These are phyloP conservation scores for Tyria jacobaeae DNA, from an alignment of 2,888 invertebrate genomes.

Conservation along the genomic window DNA sequence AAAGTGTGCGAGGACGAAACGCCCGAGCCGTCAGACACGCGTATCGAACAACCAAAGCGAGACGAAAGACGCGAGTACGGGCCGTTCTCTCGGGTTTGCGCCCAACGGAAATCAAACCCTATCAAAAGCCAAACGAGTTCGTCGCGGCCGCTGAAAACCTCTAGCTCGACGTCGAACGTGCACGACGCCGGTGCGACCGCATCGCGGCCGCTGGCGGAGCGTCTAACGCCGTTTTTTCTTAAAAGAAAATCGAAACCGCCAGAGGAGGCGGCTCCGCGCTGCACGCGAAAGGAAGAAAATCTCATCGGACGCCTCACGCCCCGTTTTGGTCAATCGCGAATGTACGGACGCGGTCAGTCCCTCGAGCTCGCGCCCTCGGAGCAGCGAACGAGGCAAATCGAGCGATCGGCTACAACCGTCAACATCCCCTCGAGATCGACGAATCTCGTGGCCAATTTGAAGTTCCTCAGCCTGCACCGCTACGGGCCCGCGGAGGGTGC, in stretches of 20 bases:
- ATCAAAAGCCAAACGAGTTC: slow-evolving; percentile 69
- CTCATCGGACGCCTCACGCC: slow-evolving; percentile 79
- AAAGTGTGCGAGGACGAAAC: slow-evolving; percentile 77
- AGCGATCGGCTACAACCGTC: slow-evolving; percentile 78
- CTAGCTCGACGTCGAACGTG: slow-evolving; percentile 80
- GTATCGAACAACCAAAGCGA: slow-evolving; percentile 29
- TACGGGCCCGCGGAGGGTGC: slow-evolving; percentile 65
- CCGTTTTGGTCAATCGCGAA: slow-evolving; percentile 79
- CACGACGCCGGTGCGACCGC: slow-evolving; percentile 71
- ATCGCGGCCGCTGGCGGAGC: slow-evolving; percentile 75
- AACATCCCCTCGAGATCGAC: slow-evolving; percentile 72
- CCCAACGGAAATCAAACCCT: slow-evolving; percentile 81
- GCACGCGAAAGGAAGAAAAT: slow-evolving; percentile 73
- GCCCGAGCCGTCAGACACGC: slow-evolving; percentile 46
- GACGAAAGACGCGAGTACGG: slow-evolving; percentile 53
- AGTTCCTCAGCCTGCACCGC: slow-evolving; percentile 80
- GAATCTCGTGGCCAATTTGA: slow-evolving; percentile 77
- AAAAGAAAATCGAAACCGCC: slow-evolving; percentile 77
- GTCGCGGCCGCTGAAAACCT: slow-evolving; percentile 72
- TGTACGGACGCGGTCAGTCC: slow-evolving; percentile 77
- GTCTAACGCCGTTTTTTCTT: slow-evolving; percentile 80
- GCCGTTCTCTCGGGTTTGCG: slow-evolving; percentile 75
- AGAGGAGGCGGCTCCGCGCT: slow-evolving; percentile 59
- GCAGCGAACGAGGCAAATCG: slow-evolving; percentile 67
- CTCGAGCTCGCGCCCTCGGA: slow-evolving; percentile 71